A percentile compares a stretch with the other conserved stretches of the same genome.
Conservation (phyloP, 2,113 vertebrate genomes). For the Sisor rabdophorus region DNA sequence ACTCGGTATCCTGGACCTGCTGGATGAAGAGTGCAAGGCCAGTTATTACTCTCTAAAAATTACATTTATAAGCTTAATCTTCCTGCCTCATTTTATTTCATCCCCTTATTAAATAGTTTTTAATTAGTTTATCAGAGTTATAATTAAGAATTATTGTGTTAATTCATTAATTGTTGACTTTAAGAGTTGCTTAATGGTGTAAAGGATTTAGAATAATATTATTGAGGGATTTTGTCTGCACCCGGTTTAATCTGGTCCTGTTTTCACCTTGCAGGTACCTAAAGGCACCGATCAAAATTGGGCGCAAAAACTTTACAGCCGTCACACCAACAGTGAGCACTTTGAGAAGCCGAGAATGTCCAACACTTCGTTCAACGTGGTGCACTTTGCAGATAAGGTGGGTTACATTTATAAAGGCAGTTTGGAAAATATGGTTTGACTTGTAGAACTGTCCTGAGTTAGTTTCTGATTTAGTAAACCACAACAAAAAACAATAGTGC, state of each 20-base stretch:
- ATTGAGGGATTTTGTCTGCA: background rate
- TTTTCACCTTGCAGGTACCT: conserved; percentile 71
- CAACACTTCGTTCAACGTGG: conserved; percentile 80
- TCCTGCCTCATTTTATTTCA: conserved; percentile 17
- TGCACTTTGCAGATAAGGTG: conserved; percentile 88
- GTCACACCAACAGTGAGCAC: conserved; percentile 72
- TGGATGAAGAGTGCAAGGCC: conserved; percentile 96
- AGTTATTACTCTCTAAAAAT: conserved; percentile 18
- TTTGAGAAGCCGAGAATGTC: conserved; percentile 91
- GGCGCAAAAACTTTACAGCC: conserved; percentile 84
- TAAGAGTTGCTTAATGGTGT: conserved; percentile 41
- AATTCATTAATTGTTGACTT: conserved; percentile 31
- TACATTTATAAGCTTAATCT: background rate
- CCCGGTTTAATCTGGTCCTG: background rate
- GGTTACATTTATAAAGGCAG: background rate
- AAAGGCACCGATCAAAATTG: conserved; percentile 90
- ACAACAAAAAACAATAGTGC: background rate
- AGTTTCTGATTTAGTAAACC: background rate
- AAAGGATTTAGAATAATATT: conserved; percentile 32
- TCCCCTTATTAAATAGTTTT: background rate
- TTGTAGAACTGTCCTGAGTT: background rate
- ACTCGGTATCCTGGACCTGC: conserved; percentile 87
- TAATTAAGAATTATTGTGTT: background rate
- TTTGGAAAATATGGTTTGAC: background rate
- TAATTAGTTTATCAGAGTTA: background rate